A percentile compares a stretch with the other conserved stretches of the same genome.
These are phyloP conservation scores for Aspidiotus destructor DNA, from an alignment of 2,888 invertebrate genomes.

Conservation along the genomic window DNA sequence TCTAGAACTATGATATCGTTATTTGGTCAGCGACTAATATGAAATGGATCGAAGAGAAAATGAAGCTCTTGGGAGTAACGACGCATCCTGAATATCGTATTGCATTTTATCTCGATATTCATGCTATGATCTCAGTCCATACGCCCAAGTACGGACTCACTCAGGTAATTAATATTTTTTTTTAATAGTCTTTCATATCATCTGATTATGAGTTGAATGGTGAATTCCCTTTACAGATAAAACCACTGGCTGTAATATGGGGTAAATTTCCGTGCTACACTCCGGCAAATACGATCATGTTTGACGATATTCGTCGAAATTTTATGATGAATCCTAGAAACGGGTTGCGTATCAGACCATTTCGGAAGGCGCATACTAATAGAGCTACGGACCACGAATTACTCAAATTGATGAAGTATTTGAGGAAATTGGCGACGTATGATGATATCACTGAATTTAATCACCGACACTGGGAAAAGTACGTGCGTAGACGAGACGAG, in stretches of 20 bases:
- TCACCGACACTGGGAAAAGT: slow-evolving; percentile 86
- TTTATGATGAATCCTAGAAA: slow-evolving; percentile 96
- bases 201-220: not conserved
- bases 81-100: slow-evolving; percentile 78
- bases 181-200: not conserved
- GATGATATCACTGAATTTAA: slow-evolving; percentile 76
- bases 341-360: slow-evolving; percentile 81
- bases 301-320: slow-evolving; percentile 89
- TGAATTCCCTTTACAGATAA: slow-evolving; percentile 51
- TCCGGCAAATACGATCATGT: slow-evolving; percentile 91
- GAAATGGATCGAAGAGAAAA: slow-evolving; percentile 98
- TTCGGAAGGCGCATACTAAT: slow-evolving; percentile 81
- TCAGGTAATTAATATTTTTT: slow-evolving; percentile 57
- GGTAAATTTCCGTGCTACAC: slow-evolving; percentile 74
- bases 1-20: slow-evolving; percentile 78
- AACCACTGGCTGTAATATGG: slow-evolving; percentile 94
- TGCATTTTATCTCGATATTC: slow-evolving; percentile 78
- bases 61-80: slow-evolving; percentile 81
- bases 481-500: slow-evolving; percentile 39
- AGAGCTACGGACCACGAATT: slow-evolving; percentile 74
- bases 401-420: slow-evolving; percentile 65
- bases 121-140: slow-evolving; percentile 92
- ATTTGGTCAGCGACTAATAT: slow-evolving; percentile 98
- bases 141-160: slow-evolving; percentile 83
- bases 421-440: slow-evolving; percentile 68